A percentile compares a stretch with the other conserved stretches of the same genome.
Evolutionary conservation across 2,888 invertebrate species (phyloP).

Genomic region (Gandaritis pyraliata): DNA sequence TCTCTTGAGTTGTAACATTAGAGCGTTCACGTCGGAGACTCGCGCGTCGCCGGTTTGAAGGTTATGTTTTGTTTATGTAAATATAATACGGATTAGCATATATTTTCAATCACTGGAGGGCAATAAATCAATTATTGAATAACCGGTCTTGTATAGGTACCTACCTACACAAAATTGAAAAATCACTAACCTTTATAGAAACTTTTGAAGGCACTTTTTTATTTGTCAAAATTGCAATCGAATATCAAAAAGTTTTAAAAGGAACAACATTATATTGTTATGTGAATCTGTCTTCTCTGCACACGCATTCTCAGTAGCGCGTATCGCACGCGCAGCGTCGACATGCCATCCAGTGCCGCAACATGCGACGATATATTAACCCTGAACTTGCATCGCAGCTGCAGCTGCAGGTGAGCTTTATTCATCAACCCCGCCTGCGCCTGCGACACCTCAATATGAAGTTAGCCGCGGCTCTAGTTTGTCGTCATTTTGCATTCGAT

Average conservation of each 20-base stretch:
- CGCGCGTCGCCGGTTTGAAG: slow-evolving; percentile 16
- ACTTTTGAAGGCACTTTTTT: too few relatives aligned
- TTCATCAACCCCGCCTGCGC: slow-evolving; percentile 16
- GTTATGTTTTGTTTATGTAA: slow-evolving; percentile 33
- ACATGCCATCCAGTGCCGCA: background rate
- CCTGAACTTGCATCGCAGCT: slow-evolving; percentile 3
- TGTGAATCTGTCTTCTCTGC: too few relatives aligned
- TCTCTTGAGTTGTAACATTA: background rate
- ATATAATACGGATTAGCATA: slow-evolving; percentile 27
- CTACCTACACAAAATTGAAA: too few relatives aligned
- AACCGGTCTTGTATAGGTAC: background rate
- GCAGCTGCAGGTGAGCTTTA: background rate
- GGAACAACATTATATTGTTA: too few relatives aligned
- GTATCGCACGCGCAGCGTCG: too few relatives aligned
- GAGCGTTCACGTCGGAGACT: background rate
- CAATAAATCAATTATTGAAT: slow-evolving; percentile 3
- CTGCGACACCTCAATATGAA: slow-evolving; percentile 15
- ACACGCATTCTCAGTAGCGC: too few relatives aligned
- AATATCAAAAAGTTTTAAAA: too few relatives aligned
- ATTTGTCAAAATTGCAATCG: too few relatives aligned
- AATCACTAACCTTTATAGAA: too few relatives aligned
- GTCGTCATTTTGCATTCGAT: background rate
- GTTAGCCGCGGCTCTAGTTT: slow-evolving; percentile 2
- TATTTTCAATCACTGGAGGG: background rate
- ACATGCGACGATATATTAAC: background rate